phyloP scores from a whole-genome alignment of 2,888 invertebrate species.

The Drosophila paramelanica region DNA sequence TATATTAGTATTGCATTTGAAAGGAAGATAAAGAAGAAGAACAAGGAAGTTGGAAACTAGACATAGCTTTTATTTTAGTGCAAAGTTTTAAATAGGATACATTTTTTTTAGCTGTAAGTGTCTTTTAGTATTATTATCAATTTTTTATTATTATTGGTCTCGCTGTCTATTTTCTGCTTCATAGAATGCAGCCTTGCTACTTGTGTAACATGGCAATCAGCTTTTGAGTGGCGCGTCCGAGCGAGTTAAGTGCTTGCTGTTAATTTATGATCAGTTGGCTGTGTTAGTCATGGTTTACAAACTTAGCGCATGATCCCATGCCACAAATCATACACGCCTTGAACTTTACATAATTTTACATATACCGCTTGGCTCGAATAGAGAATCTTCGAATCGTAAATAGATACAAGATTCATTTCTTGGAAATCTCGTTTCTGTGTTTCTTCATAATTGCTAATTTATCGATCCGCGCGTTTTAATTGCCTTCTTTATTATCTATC shows the following conservation, averaged over 20 bases:
- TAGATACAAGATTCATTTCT: background rate
- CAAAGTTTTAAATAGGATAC: no score
- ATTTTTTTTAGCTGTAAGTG: no score
- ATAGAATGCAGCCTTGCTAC: background rate
- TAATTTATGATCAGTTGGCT: constrained; percentile 20
- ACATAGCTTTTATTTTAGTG: no score
- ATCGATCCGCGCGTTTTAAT: constrained; percentile 60
- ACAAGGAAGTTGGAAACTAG: background rate
- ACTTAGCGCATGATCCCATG: constrained; percentile 50
- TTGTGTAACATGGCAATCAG: constrained; percentile 1
- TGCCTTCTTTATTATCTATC: constrained; percentile 54
- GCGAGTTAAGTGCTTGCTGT: background rate
- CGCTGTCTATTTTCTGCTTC: background rate
- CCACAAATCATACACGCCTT: constrained; percentile 39
- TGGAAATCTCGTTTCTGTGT: constrained; percentile 14
- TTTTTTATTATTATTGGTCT: background rate
- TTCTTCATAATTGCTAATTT: constrained; percentile 48
- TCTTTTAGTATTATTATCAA: no score
- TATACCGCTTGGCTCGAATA: constrained; percentile 1
- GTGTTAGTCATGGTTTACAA: constrained; percentile 41
- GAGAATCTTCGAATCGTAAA: background rate
- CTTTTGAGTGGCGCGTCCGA: background rate
- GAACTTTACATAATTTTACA: constrained; percentile 52
- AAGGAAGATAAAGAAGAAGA: background rate
- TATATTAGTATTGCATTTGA: background rate